These are phyloP conservation scores for Poeciliopsis presidionis DNA, from an alignment of 2,797 vertebrate species.

Conservation along the genomic window DNA sequence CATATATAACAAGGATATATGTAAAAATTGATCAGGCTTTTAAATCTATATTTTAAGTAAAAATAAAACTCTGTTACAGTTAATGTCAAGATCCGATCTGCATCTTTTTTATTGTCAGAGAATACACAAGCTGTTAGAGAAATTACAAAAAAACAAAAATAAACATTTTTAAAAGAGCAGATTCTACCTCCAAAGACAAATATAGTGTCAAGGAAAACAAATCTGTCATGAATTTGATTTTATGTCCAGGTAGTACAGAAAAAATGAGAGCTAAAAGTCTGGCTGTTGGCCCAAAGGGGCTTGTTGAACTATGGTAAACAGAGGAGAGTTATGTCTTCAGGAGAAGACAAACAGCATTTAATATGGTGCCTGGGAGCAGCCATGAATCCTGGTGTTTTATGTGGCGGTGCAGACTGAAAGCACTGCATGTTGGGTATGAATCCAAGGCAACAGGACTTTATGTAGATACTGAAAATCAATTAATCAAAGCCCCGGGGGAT, in stretches of 20 bases:
- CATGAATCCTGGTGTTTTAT: constrained; percentile 37
- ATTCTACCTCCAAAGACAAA: constrained; percentile 18
- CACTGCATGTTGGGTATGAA: constrained; percentile 24
- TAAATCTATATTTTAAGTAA: neutral
- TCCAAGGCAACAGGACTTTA: constrained; percentile 20
- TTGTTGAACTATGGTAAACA: constrained; percentile 54
- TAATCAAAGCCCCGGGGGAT: constrained; percentile 53
- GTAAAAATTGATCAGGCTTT: neutral
- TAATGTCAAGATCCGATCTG: neutral
- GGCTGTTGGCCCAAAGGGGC: constrained; percentile 39
- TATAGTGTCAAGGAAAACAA: constrained; percentile 13
- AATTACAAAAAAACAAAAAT: neutral
- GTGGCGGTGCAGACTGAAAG: constrained; percentile 17
- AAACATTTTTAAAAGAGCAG: constrained; percentile 11
- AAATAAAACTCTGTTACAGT: neutral
- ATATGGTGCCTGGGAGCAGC: constrained; percentile 25
- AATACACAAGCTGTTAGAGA: neutral
- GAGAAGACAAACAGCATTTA: constrained; percentile 57
- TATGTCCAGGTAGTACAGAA: constrained; percentile 31
- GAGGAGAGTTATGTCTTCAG: constrained; percentile 39
- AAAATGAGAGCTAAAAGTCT: constrained; percentile 29
- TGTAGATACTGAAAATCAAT: constrained; percentile 60
- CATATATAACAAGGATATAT: too few species aligned
- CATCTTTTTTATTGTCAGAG: neutral
- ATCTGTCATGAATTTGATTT: constrained; percentile 15